Percentiles rank a stretch among this genome's conserved stretches.
phyloP scores from a whole-genome alignment of 2,797 vertebrate species.

The Sebastes glaucus region DNA sequence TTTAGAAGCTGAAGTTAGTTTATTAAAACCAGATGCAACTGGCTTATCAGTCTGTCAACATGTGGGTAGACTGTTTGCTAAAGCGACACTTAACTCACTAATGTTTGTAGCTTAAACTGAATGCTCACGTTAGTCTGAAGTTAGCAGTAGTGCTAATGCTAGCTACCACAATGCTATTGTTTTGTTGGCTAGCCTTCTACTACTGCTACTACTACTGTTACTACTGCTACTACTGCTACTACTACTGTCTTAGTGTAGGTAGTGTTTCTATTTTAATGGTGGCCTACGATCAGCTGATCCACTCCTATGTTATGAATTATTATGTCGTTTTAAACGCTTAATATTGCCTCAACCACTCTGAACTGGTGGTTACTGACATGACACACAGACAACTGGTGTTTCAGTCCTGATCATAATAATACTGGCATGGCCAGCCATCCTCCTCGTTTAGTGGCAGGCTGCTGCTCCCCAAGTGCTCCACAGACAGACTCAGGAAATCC shows the following conservation, averaged over 20 bases:
- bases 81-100: not conserved
- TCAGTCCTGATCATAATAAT: not conserved
- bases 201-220: too few relatives aligned
- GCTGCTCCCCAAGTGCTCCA: too few relatives aligned
- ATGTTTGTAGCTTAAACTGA: not conserved
- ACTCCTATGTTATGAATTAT: not conserved
- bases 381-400: not conserved
- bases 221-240: too few relatives aligned
- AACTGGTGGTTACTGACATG: not conserved
- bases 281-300: not conserved
- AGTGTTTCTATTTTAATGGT: not conserved
- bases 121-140: not conserved
- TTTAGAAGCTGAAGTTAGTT: not conserved
- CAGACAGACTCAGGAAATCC: too few relatives aligned
- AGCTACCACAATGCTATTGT: slow-evolving; percentile 15
- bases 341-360: not conserved
- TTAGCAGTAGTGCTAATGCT: slow-evolving; percentile 56
- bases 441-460: too few relatives aligned
- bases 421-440: too few relatives aligned
- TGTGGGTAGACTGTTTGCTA: fast-evolving
- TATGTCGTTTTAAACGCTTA: not conserved
- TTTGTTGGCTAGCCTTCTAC: not conserved
- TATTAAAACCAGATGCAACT: not conserved
- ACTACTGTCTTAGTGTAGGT: not conserved
- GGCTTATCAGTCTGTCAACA: not conserved